Conservation (phyloP, 2,888 invertebrate species). For the Calameuta pallipes region DNA sequence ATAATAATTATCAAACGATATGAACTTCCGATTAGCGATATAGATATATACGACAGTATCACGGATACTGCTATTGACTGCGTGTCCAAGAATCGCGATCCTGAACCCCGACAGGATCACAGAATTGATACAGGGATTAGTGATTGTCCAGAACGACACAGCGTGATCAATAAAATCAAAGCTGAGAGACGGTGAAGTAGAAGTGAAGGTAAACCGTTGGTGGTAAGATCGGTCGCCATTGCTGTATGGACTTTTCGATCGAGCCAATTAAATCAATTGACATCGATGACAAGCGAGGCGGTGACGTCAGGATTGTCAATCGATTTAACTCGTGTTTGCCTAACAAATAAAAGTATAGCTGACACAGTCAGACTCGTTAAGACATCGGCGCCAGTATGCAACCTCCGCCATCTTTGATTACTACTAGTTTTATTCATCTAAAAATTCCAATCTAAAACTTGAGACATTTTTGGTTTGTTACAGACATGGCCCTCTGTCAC, state of each 20-base stretch:
- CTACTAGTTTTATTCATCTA: slow-evolving; percentile 8
- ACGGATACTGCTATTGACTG: not conserved
- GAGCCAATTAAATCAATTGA: slow-evolving; percentile 7
- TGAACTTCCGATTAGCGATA: not conserved
- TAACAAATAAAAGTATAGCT: not conserved
- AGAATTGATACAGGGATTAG: too few relatives aligned
- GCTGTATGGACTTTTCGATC: slow-evolving; percentile 3
- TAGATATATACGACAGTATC: not conserved
- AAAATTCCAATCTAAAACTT: not conserved
- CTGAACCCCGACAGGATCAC: too few relatives aligned
- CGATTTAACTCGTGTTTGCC: slow-evolving; percentile 16
- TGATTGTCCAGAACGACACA: not conserved
- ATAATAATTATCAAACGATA: not conserved
- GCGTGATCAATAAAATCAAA: not conserved
- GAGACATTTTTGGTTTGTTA: slow-evolving; percentile 45
- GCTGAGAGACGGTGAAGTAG: not conserved
- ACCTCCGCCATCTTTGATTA: not conserved
- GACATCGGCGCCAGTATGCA: not conserved
- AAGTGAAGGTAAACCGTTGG: not conserved
- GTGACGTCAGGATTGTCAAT: slow-evolving; percentile 29
- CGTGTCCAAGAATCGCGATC: too few relatives aligned
- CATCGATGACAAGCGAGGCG: not conserved
- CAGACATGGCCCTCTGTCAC: slow-evolving; percentile 76
- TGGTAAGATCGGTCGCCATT: slow-evolving; percentile 6
- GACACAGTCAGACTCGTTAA: not conserved